Conservation (phyloP, 2,113 vertebrate genomes). For the Heterocephalus glaber region DNA sequence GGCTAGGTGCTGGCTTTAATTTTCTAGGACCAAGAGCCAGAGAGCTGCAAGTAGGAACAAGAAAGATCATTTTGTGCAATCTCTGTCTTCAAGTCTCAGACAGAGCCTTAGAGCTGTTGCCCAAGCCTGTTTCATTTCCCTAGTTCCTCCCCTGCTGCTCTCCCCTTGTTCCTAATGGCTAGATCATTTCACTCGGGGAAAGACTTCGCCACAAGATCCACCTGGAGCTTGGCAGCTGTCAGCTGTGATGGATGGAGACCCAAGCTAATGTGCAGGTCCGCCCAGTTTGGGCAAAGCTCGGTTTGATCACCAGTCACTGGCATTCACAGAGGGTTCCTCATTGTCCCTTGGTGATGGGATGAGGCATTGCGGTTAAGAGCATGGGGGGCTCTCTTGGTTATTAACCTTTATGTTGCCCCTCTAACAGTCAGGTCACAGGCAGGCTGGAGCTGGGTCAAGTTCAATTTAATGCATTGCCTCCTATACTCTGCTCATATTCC, state of each 20-base stretch:
- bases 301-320: constrained; percentile 22
- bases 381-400: not conserved
- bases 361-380: constrained; percentile 33
- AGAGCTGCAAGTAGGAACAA: constrained; percentile 38
- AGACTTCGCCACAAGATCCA: not conserved
- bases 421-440: not conserved
- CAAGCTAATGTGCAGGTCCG: not conserved
- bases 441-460: constrained; percentile 59
- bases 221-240: constrained; percentile 58
- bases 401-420: constrained; percentile 67
- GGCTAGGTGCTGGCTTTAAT: not conserved
- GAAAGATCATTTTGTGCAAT: constrained; percentile 40
- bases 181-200: constrained; percentile 55
- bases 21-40: constrained; percentile 55
- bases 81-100: constrained; percentile 65
- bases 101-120: constrained; percentile 60
- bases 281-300: constrained; percentile 40
- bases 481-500: constrained; percentile 43
- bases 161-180: constrained; percentile 37
- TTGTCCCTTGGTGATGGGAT: constrained; percentile 62
- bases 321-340: constrained; percentile 61
- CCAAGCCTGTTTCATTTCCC: constrained; percentile 58
- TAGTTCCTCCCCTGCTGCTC: constrained; percentile 24
- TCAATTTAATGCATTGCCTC: constrained; percentile 57
- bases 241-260: constrained; percentile 65